A percentile compares a stretch with the other conserved stretches of the same genome.
These are phyloP conservation scores for Saccostrea echinata DNA, from an alignment of 1,140 invertebrate species.

Conservation along the genomic window DNA sequence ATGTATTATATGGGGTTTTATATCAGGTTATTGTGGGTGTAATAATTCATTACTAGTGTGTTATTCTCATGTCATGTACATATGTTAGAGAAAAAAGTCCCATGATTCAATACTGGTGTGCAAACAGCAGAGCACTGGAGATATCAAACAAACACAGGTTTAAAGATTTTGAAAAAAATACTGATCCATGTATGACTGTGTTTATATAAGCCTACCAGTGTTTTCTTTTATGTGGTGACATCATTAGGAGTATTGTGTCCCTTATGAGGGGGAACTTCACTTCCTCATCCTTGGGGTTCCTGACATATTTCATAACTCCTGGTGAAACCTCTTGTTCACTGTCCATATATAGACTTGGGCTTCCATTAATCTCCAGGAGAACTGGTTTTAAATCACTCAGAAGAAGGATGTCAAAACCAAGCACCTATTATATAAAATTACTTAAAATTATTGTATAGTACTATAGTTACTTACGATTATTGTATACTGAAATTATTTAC, in stretches of 20 bases:
- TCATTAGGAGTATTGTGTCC: constrained; percentile 74
- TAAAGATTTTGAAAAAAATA: too few relatives aligned
- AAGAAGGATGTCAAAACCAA: constrained; percentile 81
- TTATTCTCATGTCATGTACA: too few relatives aligned
- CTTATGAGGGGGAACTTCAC: constrained; percentile 76
- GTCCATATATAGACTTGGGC: constrained; percentile 81
- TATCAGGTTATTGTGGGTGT: too few relatives aligned
- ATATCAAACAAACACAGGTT: too few relatives aligned
- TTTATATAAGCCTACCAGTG: constrained; percentile 44
- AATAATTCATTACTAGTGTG: too few relatives aligned
- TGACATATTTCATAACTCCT: constrained; percentile 70
- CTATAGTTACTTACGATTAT: too few relatives aligned
- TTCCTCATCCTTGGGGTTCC: constrained; percentile 76
- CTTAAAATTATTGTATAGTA: too few relatives aligned
- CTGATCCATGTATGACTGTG: neutral
- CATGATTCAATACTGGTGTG: too few relatives aligned
- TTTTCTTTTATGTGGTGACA: constrained; percentile 68
- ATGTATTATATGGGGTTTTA: too few relatives aligned
- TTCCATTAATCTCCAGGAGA: constrained; percentile 81
- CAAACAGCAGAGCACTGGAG: too few relatives aligned
- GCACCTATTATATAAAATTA: constrained; percentile 73
- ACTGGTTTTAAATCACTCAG: constrained; percentile 78
- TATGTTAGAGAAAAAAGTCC: too few relatives aligned
- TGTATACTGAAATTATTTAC: too few relatives aligned
- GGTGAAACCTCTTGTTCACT: constrained; percentile 75